phyloP scores from a whole-genome alignment of 2,888 invertebrate genomes.

The Netelia virgata region DNA sequence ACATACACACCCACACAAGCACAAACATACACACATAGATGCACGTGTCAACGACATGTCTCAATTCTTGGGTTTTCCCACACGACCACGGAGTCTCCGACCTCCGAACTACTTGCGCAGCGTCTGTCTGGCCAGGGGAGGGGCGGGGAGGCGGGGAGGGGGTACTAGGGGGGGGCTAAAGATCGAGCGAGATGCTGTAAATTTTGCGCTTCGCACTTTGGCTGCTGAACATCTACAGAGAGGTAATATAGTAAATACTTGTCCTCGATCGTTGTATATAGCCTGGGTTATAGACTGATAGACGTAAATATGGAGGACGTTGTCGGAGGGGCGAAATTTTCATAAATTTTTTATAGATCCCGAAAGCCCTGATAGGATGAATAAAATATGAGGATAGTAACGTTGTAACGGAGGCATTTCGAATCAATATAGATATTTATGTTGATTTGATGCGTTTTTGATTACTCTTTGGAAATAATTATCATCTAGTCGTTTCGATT shows the following conservation, averaged over 20 bases:
- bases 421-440: conserved; percentile 1
- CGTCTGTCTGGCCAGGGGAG: background rate
- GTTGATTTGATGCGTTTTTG: background rate
- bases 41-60: conserved; percentile 14
- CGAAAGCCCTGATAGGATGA: background rate
- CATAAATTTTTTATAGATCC: conserved; percentile 18
- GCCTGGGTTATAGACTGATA: background rate
- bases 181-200: conserved; percentile 39
- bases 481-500: too few relatives aligned
- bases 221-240: conserved; percentile 14
- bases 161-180: background rate
- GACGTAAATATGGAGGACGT: background rate
- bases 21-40: conserved; percentile 4
- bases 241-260: conserved; percentile 5
- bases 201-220: conserved; percentile 60
- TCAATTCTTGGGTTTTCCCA: conserved; percentile 51
- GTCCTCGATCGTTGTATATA: conserved; percentile 4
- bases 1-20: background rate
- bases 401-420: background rate
- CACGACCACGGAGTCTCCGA: conserved; percentile 19
- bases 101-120: conserved; percentile 2
- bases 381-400: conserved; percentile 11
- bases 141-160: background rate
- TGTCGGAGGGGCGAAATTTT: conserved; percentile 20
- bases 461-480: too few relatives aligned